Evolutionary conservation across 1,140 invertebrate genomes (phyloP), one percentile per base, ranked within the genome.

Genomic region (Trialeurodes vaporariorum): DNA sequence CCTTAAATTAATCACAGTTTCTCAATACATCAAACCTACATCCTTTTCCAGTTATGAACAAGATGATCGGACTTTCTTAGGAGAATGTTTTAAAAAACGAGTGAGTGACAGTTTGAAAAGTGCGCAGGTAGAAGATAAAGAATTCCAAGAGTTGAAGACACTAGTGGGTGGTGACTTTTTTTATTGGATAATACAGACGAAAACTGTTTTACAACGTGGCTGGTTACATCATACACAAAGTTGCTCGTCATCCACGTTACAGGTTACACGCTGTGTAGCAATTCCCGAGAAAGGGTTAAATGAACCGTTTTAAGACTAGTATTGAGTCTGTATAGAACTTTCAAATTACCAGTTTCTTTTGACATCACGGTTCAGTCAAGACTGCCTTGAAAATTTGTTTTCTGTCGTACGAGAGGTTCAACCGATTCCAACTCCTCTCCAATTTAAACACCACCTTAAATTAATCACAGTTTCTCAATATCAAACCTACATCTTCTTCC

Each of bases 351-450:
- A 61, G 64, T 70, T 63, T 64, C 65, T 64, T 12, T 63, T 69
- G 23, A 71, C 64, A 5, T 65, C 61, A n/a, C 63, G 67, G 40
- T 72, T 72, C 63, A 70, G 66, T n/a, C 71, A 71, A 58, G 68
- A 72, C 40, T 71, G 62, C 22, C 27, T 72, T 24, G 66, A 71
- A 67, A 71, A 71, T 70, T 23, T 71, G 63, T 72, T 70, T 69
- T 64, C 59, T 61, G 13, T 69, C 23, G 25, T 70, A 1, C 59
- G 72, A 59, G 26, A 68, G 5, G 71, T 71, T 40, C 69, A 71
- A 22, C 23, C 62, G 21, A 66, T 68, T 1, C 72, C 69, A 21
- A 72, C 68, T 62, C 66, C 64, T 27, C 49, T 69, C n/a, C 72
- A 72, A 66, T 69, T 71, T 61, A 71, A 70, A 70, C 64, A 70